Evolutionary conservation across 2,888 invertebrate species (phyloP).

Genomic region (Ecdyonurus torrentis): DNA sequence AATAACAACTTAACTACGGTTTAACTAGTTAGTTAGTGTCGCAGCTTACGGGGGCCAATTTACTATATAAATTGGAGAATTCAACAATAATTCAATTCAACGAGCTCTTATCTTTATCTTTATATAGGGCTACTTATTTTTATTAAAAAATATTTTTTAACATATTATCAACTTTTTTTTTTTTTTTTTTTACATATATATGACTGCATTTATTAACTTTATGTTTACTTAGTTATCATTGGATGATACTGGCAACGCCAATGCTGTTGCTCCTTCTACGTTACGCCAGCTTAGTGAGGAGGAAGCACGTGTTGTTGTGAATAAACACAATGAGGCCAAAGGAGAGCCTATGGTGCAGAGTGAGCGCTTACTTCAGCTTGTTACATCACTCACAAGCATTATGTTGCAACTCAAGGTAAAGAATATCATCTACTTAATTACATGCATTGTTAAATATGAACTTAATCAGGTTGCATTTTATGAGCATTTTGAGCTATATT

Average conservation of each 20-base stretch:
- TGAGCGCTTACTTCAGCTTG: slow-evolving; percentile 28
- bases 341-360: background rate
- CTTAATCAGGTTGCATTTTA: background rate
- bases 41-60: too few species aligned
- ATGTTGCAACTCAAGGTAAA: slow-evolving; percentile 71
- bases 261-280: slow-evolving; percentile 1
- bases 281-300: slow-evolving; percentile 1
- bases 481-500: background rate
- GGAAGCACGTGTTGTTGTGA: background rate
- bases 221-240: background rate
- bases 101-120: too few species aligned
- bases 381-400: slow-evolving; percentile 75
- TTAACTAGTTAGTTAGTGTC: too few species aligned
- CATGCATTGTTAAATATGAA: background rate
- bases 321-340: background rate
- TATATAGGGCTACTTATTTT: too few species aligned
- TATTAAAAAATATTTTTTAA: background rate
- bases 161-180: background rate
- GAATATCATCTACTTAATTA: too few species aligned
- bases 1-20: too few species aligned
- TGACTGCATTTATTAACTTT: too few species aligned
- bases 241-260: background rate
- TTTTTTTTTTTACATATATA: background rate
- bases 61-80: too few species aligned
- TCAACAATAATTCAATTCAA: too few species aligned